phyloP scores from a whole-genome alignment of 2,113 vertebrate species.

The Gambusia affinis region DNA sequence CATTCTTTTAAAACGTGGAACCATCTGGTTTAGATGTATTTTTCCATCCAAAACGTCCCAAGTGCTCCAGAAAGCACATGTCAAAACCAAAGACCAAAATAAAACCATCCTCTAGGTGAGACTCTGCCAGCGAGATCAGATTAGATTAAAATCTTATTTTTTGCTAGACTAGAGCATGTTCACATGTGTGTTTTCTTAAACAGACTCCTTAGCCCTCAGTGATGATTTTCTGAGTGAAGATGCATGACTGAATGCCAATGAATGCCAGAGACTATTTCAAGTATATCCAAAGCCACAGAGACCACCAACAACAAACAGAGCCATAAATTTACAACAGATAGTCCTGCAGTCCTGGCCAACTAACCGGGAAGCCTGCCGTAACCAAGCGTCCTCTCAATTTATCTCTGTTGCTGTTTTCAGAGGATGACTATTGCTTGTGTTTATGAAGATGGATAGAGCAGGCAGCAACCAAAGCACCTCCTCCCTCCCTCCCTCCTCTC shows the following conservation, averaged over 20 bases:
- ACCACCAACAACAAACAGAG: constrained; percentile 47
- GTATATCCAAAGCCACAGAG: constrained; percentile 40
- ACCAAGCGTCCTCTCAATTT: constrained; percentile 55
- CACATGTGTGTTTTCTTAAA: constrained; percentile 1
- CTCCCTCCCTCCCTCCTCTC: constrained; percentile 1
- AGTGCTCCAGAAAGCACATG: background rate
- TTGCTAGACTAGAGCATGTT: background rate
- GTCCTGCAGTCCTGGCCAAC: constrained; percentile 50
- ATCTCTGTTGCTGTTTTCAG: constrained; percentile 69
- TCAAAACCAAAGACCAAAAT: background rate
- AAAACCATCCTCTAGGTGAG: background rate
- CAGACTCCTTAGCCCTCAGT: background rate
- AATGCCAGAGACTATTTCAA: constrained; percentile 44
- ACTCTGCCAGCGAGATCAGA: background rate
- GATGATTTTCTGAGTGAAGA: constrained; percentile 32
- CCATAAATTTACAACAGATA: constrained; percentile 48
- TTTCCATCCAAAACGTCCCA: background rate
- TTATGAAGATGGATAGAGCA: constrained; percentile 73
- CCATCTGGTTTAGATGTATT: constrained; percentile 1
- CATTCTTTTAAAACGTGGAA: background rate
- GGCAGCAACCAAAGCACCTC: constrained; percentile 44
- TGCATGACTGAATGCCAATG: constrained; percentile 25
- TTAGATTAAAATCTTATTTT: background rate
- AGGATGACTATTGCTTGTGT: constrained; percentile 64
- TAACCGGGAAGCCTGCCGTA: constrained; percentile 58